Conservation (phyloP, 2,888 invertebrate genomes). For the Lapara coniferarum region DNA sequence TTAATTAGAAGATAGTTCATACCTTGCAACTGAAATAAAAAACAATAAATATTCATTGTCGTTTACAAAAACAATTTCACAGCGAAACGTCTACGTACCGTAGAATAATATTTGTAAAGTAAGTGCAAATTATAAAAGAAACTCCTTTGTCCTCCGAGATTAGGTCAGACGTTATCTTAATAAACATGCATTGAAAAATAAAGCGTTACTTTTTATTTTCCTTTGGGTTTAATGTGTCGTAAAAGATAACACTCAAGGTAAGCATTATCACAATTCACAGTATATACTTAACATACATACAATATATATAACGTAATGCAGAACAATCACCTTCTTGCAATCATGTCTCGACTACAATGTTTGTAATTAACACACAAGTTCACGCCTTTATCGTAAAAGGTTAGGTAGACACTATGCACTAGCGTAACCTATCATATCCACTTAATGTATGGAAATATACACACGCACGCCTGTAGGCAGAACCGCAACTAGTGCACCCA, state of each 20-base stretch:
- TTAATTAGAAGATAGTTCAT: neutral
- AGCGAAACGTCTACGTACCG: neutral
- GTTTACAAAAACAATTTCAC: neutral
- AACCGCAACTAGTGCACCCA: too few species aligned
- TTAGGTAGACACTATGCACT: too few species aligned
- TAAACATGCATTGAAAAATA: conserved; percentile 4
- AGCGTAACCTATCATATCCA: too few species aligned
- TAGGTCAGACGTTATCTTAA: conserved; percentile 33
- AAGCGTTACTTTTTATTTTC: conserved; percentile 20
- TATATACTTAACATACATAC: neutral
- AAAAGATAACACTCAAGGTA: conserved; percentile 22
- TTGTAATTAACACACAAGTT: neutral
- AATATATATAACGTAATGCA: neutral
- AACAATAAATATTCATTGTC: neutral
- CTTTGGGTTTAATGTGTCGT: conserved; percentile 13
- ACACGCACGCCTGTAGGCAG: too few species aligned
- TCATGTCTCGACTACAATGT: neutral
- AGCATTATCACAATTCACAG: conserved; percentile 4
- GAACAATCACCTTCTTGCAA: neutral
- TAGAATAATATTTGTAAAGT: neutral
- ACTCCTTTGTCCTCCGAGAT: conserved; percentile 26
- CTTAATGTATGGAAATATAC: too few species aligned
- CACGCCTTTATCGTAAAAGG: too few species aligned
- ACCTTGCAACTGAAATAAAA: neutral
- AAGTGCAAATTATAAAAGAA: neutral